Conservation (phyloP, 2,888 invertebrate species). For the Parnassius mnemosyne region DNA sequence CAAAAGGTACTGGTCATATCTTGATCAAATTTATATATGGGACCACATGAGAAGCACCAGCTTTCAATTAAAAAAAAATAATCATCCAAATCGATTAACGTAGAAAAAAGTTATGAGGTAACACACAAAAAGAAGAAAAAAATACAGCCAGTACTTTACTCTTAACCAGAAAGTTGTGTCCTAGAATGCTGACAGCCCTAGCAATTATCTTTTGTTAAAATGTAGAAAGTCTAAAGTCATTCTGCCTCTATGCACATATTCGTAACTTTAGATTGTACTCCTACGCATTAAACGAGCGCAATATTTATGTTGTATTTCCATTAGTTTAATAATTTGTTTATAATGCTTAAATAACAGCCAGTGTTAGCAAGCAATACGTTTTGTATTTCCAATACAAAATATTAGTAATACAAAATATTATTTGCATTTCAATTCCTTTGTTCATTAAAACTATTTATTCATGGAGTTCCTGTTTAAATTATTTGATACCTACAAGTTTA, state of each 20-base stretch:
- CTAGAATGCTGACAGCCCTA: not conserved
- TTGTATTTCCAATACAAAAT: constrained; percentile 1
- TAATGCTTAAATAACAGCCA: not conserved
- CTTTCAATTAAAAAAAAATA: no score
- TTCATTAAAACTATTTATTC: constrained; percentile 15
- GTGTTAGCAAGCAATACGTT: constrained; percentile 1
- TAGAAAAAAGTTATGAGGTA: no score
- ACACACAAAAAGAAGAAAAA: no score
- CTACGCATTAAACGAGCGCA: not conserved
- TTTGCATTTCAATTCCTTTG: constrained; percentile 16
- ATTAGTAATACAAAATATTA: constrained; percentile 10
- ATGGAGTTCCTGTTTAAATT: constrained; percentile 19
- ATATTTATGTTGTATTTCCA: not conserved
- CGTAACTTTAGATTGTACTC: constrained; percentile 1
- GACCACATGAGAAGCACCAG: no score
- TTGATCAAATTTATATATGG: no score
- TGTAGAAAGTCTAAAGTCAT: not conserved
- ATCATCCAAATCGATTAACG: no score
- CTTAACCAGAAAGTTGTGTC: no score
- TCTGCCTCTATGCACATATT: not conserved
- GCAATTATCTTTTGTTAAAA: not conserved
- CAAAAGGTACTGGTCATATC: no score
- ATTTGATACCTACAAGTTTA: constrained; percentile 13
- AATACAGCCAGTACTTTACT: no score
- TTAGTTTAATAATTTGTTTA: not conserved